Evolutionary conservation across 1,140 invertebrate species (phyloP).

Genomic region (Drosophila elegans): DNA sequence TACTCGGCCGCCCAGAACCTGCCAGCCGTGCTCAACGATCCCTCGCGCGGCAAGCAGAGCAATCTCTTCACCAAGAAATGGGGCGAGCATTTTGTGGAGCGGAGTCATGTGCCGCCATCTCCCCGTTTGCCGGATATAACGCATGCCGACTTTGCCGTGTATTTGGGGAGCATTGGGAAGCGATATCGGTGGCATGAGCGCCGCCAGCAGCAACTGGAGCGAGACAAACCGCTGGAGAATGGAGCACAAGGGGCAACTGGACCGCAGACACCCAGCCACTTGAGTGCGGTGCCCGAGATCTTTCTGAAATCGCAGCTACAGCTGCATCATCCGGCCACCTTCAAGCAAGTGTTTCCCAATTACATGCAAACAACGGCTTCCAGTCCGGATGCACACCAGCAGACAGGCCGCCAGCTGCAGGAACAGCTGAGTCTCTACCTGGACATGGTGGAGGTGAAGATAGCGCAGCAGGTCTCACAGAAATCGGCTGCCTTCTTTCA

Average conservation of each 20-base stretch:
- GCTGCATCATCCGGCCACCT: slow-evolving; percentile 92
- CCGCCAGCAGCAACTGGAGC: slow-evolving; percentile 52
- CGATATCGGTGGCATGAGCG: slow-evolving; percentile 87
- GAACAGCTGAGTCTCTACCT: slow-evolving; percentile 95
- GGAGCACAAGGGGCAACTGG: slow-evolving; percentile 25
- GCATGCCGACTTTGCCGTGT: slow-evolving; percentile 93
- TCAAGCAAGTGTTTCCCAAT: slow-evolving; percentile 93
- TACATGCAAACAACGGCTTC: slow-evolving; percentile 81
- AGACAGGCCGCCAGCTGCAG: slow-evolving; percentile 86
- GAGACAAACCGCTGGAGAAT: slow-evolving; percentile 27
- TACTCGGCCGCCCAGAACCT: slow-evolving; percentile 96
- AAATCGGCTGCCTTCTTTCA: slow-evolving; percentile 98
- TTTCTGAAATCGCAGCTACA: slow-evolving; percentile 94
- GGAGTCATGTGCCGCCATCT: slow-evolving; percentile 89
- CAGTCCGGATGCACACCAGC: slow-evolving; percentile 66
- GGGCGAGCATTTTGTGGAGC: slow-evolving; percentile 97
- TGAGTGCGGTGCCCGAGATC: slow-evolving; percentile 91
- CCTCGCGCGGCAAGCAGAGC: slow-evolving; percentile 93
- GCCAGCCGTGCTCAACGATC: slow-evolving; percentile 98
- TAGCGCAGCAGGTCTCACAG: slow-evolving; percentile 96
- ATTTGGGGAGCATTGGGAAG: slow-evolving; percentile 91
- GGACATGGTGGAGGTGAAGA: slow-evolving; percentile 97
- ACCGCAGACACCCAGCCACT: slow-evolving; percentile 85
- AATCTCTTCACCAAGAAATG: slow-evolving; percentile 99
- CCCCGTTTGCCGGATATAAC: slow-evolving; percentile 94